These are phyloP conservation scores for Brachycybe producta DNA, from an alignment of 2,888 invertebrate genomes.

Conservation along the genomic window DNA sequence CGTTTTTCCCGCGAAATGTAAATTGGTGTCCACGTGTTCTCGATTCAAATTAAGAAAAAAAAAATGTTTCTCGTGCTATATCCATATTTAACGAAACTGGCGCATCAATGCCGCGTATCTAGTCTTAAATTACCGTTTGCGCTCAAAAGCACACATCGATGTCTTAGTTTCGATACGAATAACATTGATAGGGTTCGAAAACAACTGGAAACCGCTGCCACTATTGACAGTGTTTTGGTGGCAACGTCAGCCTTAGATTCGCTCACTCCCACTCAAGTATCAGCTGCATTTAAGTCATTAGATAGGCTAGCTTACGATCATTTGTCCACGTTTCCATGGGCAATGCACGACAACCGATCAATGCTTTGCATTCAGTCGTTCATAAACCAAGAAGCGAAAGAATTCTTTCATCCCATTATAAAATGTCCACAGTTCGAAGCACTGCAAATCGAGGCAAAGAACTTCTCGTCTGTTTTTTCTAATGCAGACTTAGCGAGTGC, in stretches of 20 bases:
- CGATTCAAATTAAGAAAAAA: too few relatives aligned
- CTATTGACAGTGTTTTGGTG: constrained; percentile 6
- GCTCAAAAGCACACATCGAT: too few relatives aligned
- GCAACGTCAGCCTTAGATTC: not conserved
- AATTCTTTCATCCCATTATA: constrained; percentile 7
- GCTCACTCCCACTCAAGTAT: not conserved
- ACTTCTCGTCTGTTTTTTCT: not conserved
- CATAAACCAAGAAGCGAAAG: constrained; percentile 10
- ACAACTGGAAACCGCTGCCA: constrained; percentile 1
- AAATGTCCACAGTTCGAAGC: constrained; percentile 13
- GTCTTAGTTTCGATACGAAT: too few relatives aligned
- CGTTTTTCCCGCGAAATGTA: too few relatives aligned
- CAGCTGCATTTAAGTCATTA: constrained; percentile 5
- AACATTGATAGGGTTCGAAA: not conserved
- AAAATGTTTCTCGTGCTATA: too few relatives aligned
- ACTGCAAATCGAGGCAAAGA: constrained; percentile 2
- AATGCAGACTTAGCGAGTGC: constrained; percentile 2
- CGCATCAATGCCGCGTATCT: too few relatives aligned
- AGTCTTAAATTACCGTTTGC: too few relatives aligned
- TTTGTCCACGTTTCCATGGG: constrained; percentile 7
- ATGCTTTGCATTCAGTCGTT: constrained; percentile 11
- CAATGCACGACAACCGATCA: not conserved
- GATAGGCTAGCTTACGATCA: constrained; percentile 6
- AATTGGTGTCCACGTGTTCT: too few relatives aligned
- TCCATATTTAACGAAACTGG: too few relatives aligned